Base-by-base conservation (phyloP, 2,888 invertebrate species). In the Tridacna crocea region DNA sequence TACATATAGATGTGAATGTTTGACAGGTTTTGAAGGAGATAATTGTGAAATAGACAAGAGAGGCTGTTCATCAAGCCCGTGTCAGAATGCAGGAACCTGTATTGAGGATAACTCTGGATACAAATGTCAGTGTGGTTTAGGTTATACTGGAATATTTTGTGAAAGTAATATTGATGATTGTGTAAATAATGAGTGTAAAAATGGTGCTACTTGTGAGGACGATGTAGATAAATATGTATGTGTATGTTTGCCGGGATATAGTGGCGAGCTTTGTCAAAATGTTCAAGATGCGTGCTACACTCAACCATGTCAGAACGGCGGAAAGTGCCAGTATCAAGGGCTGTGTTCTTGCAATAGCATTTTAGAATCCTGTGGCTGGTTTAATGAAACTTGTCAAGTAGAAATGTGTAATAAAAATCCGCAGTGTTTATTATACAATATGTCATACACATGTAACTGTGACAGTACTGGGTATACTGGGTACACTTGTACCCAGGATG, bases 51-150 rank as follows among this genome's bases (percentile, higher is more conserved):
- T 96, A 4, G 97, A 98, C 91, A 97, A 98, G 72, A 98, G 98
- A 94, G 98, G 98, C 93, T 98, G 98, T 94, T 97, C 97, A 75
- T 98, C 98, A 0, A 98, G 98, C 94, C 98, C 98, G 0, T 98
- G 99, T 94, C 96, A 97, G 83, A 98, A 98, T 92, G 97, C 97
- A 0, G 98, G 98, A 36, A 96, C 96, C 61, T 99, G 98, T 94
- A 65, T 84, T 15, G 82, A 85, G 58, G 19, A 46, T 13, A 84
- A 77, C 36, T 74, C 79, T 11, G 60, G 63, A 0, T 91, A 88
- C 75, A 58, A 51, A 15, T 91, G 91, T 76, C 22, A 76, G 19
- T 91, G 91, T 87, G 58, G 63, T 3, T 27, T 55, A 0, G 89
- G 90, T 11, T 90, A 76, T 77, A 78, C 79, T 48, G 90, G 92